Base-by-base conservation (phyloP, 2,888 invertebrate species). In the Dendrolimus pini region DNA sequence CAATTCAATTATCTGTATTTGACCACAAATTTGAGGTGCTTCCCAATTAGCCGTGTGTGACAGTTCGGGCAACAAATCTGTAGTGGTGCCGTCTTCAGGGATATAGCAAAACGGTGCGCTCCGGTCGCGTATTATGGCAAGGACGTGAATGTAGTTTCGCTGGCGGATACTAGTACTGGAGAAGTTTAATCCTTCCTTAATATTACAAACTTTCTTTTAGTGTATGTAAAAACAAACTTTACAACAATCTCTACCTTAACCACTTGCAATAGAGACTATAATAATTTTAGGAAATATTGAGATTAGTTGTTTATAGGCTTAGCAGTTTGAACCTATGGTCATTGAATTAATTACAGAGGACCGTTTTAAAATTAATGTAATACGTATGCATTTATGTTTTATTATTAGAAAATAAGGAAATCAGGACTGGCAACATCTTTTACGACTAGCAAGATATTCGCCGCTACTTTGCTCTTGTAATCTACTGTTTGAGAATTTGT, bases 331-430 rank as follows among this genome's bases (percentile, higher is more conserved):
- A 47, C 54, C 62, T 60, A 65, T 65, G 59, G 64, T 65, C 62
- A 61, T 57, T 47, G 54, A 56, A 14, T 53, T 14, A 52, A 41
- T 14, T 12, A 41, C n/a, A 12, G 12, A 8, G 30, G 54, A 14
- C 41, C 41, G 54, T 53, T 41, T 56, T 52, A 13, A 12, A n/a
- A 13, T n/a, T 30, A 18, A 41, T 56, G 18, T 52, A 14, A 9
- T 13, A 41, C 9, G 41, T 47, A 69, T 66, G 65, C 63, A 68
- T 68, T 63, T 62, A 62, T 61, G 54, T 55, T 61, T 18, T 59
- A 65, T 64, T 62, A 64, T 61, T 58, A 47, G 47, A 47, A 47
- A 47, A 47, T 47, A 47, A 47, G 47, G 47, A 47, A 47, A 47
- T 47, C 47, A 47, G 12, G 47, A 47, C 30, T 30, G 12, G 47